A percentile compares a stretch with the other conserved stretches of the same genome.
Conservation (phyloP, 2,888 invertebrate genomes). For the Tachina fera region DNA sequence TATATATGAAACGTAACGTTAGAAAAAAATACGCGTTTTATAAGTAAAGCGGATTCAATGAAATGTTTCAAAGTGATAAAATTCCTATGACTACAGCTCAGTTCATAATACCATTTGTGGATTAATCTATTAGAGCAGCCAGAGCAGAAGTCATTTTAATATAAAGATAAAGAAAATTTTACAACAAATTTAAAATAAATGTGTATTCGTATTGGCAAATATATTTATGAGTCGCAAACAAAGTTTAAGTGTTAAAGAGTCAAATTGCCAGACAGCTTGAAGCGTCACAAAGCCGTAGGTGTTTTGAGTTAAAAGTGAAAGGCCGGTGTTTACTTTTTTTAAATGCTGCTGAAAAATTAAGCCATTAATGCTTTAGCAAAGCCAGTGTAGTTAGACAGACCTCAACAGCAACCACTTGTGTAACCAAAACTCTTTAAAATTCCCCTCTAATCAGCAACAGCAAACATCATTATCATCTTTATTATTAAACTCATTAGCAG, state of each 20-base stretch:
- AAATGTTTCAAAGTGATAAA: constrained; percentile 1
- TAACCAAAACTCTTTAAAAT: constrained; percentile 43
- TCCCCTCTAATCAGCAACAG: constrained; percentile 48
- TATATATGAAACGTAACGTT: constrained; percentile 19
- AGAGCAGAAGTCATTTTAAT: constrained; percentile 20
- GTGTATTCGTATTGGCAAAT: neutral
- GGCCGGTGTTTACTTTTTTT: constrained; percentile 49
- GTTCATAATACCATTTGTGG: constrained; percentile 10
- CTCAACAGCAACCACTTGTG: constrained; percentile 60
- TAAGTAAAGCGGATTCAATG: constrained; percentile 17
- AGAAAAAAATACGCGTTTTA: constrained; percentile 10
- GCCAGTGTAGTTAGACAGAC: constrained; percentile 39
- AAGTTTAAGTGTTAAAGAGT: constrained; percentile 19
- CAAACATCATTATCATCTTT: constrained; percentile 27
- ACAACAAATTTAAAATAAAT: neutral
- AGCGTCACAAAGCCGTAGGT: constrained; percentile 51
- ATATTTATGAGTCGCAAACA: neutral
- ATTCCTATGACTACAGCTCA: neutral
- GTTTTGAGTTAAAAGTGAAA: constrained; percentile 40
- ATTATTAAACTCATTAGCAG: constrained; percentile 46
- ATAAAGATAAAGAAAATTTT: neutral
- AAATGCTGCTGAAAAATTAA: constrained; percentile 54
- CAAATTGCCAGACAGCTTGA: neutral
- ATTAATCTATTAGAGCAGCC: constrained; percentile 22
- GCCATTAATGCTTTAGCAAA: constrained; percentile 53